Evolutionary conservation across 1,140 invertebrate species (phyloP), one percentile per base, ranked within the genome.

Genomic region (Mya arenaria): DNA sequence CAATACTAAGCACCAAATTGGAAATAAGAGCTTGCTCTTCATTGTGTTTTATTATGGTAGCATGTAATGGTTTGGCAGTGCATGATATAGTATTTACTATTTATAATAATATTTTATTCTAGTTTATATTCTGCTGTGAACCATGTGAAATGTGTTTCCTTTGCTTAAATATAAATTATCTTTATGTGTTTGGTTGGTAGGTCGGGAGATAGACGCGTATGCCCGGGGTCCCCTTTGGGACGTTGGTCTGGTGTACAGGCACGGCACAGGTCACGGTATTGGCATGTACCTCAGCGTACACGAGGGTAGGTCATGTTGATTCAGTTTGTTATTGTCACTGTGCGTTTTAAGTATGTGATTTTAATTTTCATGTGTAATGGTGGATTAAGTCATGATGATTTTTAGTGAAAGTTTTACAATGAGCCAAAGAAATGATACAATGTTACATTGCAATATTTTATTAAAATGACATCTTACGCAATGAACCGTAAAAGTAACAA

Each of bases 231-330:
- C 94, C 10, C 93, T 99, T 0, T 99, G 98, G 98, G 95, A 97
- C 84, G 95, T 96, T 19, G 99, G 99, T 0, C 92, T 99, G 58
- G 96, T 99, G 93, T 99, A 99, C 93, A 94, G 94, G 0, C 99
- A 99, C 92, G 98, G 98, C 28, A 99, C 98, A 28, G 97, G 98
- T 0, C 99, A 99, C 92, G 98, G 98, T 6, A 96, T 99, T 86
- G 98, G 98, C 0, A 95, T 96, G 73, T 99, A 96, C 93, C 94
- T 99, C 36, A 98, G 98, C 93, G 98, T 99, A 5, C 99, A 99
- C 92, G 98, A 99, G 93, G 88, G 90, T 90, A 85, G 28, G 68
- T 68, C 0, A 30, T n/a, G n/a, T n/a, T n/a, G n/a, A n/a, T n/a
- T n/a, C n/a, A n/a, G n/a, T n/a, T n/a, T n/a, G n/a, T n/a, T n/a